A percentile compares a stretch with the other conserved stretches of the same genome.
phyloP scores from a whole-genome alignment of 2,113 vertebrate species.

The Orthochromis malagaraziensis region DNA sequence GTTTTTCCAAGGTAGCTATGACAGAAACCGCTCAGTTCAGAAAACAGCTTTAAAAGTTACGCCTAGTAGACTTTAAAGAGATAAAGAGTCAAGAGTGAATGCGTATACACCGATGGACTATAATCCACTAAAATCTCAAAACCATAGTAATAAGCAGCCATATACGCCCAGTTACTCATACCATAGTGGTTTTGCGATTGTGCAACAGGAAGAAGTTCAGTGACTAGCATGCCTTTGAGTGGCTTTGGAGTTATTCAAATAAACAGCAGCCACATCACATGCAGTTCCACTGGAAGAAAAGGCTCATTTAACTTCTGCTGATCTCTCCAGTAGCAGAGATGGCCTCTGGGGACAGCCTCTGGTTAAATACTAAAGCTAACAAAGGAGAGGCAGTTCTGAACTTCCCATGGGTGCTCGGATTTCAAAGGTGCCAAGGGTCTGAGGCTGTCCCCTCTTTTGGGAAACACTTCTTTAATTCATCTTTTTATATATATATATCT shows the following conservation, averaged over 20 bases:
- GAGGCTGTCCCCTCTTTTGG: neutral
- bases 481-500: neutral
- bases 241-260: neutral
- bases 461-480: neutral
- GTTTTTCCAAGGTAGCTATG: neutral
- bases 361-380: neutral
- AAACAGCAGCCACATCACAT: neutral
- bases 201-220: neutral
- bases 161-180: accelerated
- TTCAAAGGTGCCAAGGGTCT: neutral
- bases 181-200: neutral
- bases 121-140: neutral
- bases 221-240: neutral
- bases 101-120: accelerated
- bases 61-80: accelerated
- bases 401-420: neutral
- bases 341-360: neutral
- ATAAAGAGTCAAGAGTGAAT: neutral
- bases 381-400: neutral
- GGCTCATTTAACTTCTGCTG: neutral
- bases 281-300: neutral
- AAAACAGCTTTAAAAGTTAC: neutral
- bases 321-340: neutral
- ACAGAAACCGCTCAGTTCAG: neutral
- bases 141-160: neutral